phyloP scores from a whole-genome alignment of 2,113 vertebrate genomes.

The Prolemur simus region DNA sequence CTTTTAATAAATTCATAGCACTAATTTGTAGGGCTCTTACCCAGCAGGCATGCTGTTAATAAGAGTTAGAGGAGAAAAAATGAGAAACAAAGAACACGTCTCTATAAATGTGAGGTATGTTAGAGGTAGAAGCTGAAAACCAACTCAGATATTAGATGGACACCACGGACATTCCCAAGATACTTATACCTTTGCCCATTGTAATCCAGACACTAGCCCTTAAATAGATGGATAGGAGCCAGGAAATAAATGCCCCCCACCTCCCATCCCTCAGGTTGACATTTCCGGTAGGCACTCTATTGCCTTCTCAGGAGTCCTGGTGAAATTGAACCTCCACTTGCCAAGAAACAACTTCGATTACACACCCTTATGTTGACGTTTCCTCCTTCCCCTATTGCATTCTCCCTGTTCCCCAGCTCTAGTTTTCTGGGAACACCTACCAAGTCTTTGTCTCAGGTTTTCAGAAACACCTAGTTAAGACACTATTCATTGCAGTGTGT shows the following conservation, averaged over 20 bases:
- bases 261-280: background rate
- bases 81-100: background rate
- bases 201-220: background rate
- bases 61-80: background rate
- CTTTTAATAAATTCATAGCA: constrained; percentile 14
- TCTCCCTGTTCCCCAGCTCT: background rate
- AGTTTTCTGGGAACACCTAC: background rate
- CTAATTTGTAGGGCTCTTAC: background rate
- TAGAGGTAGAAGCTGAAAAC: background rate
- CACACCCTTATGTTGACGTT: background rate
- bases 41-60: background rate
- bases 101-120: background rate
- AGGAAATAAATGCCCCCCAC: too few species aligned
- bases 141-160: background rate
- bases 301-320: background rate
- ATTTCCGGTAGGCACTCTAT: background rate
- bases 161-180: background rate
- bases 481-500: background rate
- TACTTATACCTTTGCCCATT: background rate
- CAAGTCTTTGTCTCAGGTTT: background rate
- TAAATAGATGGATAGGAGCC: background rate
- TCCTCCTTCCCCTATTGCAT: background rate
- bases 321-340: background rate
- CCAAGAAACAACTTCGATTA: background rate
- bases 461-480: background rate